These are phyloP conservation scores for Ips nitidus DNA, from an alignment of 1,140 invertebrate genomes.

Conservation along the genomic window DNA sequence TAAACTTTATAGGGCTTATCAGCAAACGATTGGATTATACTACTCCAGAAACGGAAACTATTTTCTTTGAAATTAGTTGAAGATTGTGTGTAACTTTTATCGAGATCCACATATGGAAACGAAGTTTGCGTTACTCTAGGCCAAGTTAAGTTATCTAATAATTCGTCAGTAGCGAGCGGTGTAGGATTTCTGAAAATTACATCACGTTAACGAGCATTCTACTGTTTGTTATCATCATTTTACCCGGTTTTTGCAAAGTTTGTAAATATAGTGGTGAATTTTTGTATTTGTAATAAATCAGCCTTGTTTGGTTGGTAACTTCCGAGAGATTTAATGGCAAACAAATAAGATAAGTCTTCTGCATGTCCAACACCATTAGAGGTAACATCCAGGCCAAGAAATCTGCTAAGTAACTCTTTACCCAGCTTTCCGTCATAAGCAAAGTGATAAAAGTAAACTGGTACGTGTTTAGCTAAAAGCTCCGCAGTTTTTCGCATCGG, in stretches of 20 bases:
- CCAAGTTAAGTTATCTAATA: conserved; percentile 20
- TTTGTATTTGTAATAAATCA: conserved; percentile 1
- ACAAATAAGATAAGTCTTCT: background rate
- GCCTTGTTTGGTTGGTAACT: background rate
- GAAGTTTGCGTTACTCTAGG: conserved; percentile 1
- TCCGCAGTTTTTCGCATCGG: conserved; percentile 10
- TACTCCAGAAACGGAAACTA: conserved; percentile 16
- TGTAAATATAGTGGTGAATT: conserved; percentile 12
- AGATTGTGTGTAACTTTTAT: background rate
- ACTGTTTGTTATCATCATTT: background rate
- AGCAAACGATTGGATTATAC: conserved; percentile 9
- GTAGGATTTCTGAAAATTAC: conserved; percentile 21
- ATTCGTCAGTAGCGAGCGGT: background rate
- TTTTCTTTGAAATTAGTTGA: conserved; percentile 16
- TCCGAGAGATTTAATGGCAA: background rate
- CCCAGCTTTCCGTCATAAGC: conserved; percentile 24
- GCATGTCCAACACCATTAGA: background rate
- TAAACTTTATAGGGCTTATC: conserved; percentile 19
- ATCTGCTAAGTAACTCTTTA: background rate
- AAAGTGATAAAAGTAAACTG: conserved; percentile 26
- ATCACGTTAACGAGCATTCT: background rate
- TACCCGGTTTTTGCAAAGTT: conserved; percentile 26
- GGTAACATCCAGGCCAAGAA: background rate
- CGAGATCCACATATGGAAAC: conserved; percentile 15
- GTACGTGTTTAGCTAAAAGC: conserved; percentile 12